A percentile compares a stretch with the other conserved stretches of the same genome.
Conservation (phyloP, 2,888 invertebrate species). For the Harpalus rubripes region DNA sequence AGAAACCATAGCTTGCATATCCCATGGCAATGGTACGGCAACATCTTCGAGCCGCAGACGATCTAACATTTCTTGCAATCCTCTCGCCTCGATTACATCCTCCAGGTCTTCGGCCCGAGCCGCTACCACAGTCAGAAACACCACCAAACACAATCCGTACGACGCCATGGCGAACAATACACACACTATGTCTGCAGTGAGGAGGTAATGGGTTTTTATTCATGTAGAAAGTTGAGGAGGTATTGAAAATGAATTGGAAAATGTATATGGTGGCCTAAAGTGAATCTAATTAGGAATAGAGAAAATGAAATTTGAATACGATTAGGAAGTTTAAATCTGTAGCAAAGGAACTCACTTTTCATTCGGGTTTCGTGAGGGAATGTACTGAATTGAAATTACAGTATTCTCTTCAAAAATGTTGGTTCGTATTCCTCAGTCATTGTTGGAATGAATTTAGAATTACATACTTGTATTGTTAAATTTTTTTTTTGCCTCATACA, state of each 20-base stretch:
- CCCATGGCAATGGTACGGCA: slow-evolving; percentile 79
- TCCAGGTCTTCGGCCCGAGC: slow-evolving; percentile 82
- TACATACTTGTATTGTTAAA: no score
- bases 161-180: background rate
- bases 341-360: background rate
- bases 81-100: slow-evolving; percentile 81
- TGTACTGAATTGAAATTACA: background rate
- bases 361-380: background rate
- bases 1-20: slow-evolving; percentile 84
- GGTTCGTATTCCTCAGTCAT: no score
- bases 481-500: no score
- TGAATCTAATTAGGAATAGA: slow-evolving; percentile 33
- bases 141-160: background rate
- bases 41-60: slow-evolving; percentile 80
- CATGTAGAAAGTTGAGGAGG: slow-evolving; percentile 7
- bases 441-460: no score
- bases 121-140: background rate
- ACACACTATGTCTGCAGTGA: slow-evolving; percentile 6
- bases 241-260: slow-evolving; percentile 43
- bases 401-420: background rate
- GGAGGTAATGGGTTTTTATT: slow-evolving; percentile 7
- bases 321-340: background rate
- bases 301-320: slow-evolving; percentile 51
- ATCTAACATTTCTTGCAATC: no score
- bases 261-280: slow-evolving; percentile 13